These are phyloP conservation scores for Pycnomerus fuliginosus DNA, from an alignment of 2,888 invertebrate genomes.

Conservation along the genomic window DNA sequence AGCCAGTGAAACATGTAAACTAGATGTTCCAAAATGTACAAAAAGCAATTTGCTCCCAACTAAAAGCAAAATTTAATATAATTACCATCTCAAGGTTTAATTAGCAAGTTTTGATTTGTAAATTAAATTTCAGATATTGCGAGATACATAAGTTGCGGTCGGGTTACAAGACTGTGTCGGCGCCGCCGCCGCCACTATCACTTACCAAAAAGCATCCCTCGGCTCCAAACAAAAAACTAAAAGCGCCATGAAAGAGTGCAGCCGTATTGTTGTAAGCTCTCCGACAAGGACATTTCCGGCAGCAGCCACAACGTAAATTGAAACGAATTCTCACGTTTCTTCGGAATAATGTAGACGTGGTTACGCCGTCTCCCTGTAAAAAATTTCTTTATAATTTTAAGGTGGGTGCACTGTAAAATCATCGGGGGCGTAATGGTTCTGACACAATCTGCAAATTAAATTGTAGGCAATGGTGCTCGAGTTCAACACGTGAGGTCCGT, in stretches of 20 bases:
- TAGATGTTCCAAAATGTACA: constrained; percentile 7
- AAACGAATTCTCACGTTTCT: constrained; percentile 30
- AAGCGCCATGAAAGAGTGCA: not conserved
- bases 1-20: constrained; percentile 14
- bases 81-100: constrained; percentile 22
- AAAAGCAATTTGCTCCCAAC: not conserved
- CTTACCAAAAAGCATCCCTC: no score
- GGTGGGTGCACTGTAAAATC: constrained; percentile 8
- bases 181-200: no score
- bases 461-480: constrained; percentile 9
- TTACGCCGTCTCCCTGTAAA: constrained; percentile 17
- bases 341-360: constrained; percentile 27
- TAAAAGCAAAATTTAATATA: constrained; percentile 1
- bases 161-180: no score
- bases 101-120: constrained; percentile 32
- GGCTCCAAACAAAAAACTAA: no score
- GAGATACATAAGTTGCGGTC: no score
- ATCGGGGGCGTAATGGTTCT: constrained; percentile 2
- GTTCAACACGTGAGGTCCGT: constrained; percentile 6
- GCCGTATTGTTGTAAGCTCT: constrained; percentile 13
- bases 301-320: constrained; percentile 27
- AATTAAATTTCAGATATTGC: constrained; percentile 20
- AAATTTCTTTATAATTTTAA: not conserved
- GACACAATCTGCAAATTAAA: constrained; percentile 4
- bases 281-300: constrained; percentile 20